A percentile compares a stretch with the other conserved stretches of the same genome.
Conservation (phyloP, 2,888 invertebrate species). For the Drosophila kuntzei region DNA sequence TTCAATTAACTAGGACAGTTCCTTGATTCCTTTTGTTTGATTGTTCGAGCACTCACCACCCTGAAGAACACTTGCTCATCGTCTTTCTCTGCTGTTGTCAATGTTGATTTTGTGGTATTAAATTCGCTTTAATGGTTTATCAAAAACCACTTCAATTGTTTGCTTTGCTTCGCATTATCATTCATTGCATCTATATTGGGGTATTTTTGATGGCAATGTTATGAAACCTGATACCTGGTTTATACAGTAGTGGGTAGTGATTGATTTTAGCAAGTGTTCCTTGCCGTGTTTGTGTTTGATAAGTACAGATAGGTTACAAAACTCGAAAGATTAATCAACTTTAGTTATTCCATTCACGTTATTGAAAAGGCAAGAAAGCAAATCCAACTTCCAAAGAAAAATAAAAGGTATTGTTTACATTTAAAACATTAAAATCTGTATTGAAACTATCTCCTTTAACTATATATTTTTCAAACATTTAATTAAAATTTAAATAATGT, state of each 20-base stretch:
- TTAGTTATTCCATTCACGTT: background rate
- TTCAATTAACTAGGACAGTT: constrained; percentile 79
- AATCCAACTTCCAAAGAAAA: background rate
- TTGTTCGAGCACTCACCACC: constrained; percentile 37
- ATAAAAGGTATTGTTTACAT: background rate
- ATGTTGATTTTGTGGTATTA: constrained; percentile 54
- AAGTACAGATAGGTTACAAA: constrained; percentile 9
- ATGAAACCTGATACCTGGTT: constrained; percentile 46
- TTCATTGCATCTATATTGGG: constrained; percentile 35
- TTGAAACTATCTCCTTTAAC: too few species aligned
- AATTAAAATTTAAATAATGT: too few species aligned
- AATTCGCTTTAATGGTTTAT: constrained; percentile 83
- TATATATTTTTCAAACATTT: too few species aligned
- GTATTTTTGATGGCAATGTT: constrained; percentile 9
- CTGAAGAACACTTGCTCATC: constrained; percentile 23
- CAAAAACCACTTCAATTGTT: constrained; percentile 83
- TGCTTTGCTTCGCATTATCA: constrained; percentile 58
- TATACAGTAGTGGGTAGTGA: constrained; percentile 29
- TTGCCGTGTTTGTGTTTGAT: constrained; percentile 36
- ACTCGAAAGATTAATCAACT: constrained; percentile 10
- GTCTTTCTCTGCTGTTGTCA: background rate
- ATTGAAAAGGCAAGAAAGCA: background rate
- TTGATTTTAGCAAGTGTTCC: constrained; percentile 47
- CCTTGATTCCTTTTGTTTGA: constrained; percentile 56
- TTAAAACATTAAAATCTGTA: too few species aligned